phyloP scores from a whole-genome alignment of 2,888 invertebrate species.

The Colostygia pectinataria region DNA sequence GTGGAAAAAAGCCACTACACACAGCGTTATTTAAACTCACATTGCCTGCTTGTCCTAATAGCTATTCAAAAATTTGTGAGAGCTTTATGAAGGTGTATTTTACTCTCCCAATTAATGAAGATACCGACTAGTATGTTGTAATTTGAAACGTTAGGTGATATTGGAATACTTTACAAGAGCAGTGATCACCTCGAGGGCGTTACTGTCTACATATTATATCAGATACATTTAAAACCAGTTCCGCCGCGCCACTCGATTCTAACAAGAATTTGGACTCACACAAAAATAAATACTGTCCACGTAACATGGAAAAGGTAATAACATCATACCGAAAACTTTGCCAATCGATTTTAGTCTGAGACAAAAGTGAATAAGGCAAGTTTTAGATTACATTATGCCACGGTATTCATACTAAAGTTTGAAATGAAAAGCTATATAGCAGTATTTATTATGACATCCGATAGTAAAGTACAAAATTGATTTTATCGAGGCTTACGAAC shows the following conservation, averaged over 20 bases:
- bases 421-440: slow-evolving; percentile 67
- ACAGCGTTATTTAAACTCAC: too few relatives aligned
- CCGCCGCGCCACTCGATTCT: slow-evolving; percentile 68
- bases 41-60: background rate
- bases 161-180: slow-evolving; percentile 62
- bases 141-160: slow-evolving; percentile 57
- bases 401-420: slow-evolving; percentile 56
- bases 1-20: too few relatives aligned
- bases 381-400: slow-evolving; percentile 49
- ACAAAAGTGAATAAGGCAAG: slow-evolving; percentile 55
- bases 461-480: slow-evolving; percentile 79
- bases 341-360: slow-evolving; percentile 58
- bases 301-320: slow-evolving; percentile 76
- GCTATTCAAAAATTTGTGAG: background rate
- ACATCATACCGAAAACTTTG: slow-evolving; percentile 57
- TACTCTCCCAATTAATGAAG: slow-evolving; percentile 30
- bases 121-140: slow-evolving; percentile 46
- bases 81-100: slow-evolving; percentile 12
- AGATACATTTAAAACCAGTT: slow-evolving; percentile 76
- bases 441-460: slow-evolving; percentile 79
- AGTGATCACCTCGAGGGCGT: slow-evolving; percentile 71
- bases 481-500: slow-evolving; percentile 67
- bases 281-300: slow-evolving; percentile 80
- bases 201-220: slow-evolving; percentile 74
- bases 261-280: slow-evolving; percentile 79